These are phyloP conservation scores for Parochlus steinenii DNA, from an alignment of 2,888 invertebrate species.

Conservation along the genomic window DNA sequence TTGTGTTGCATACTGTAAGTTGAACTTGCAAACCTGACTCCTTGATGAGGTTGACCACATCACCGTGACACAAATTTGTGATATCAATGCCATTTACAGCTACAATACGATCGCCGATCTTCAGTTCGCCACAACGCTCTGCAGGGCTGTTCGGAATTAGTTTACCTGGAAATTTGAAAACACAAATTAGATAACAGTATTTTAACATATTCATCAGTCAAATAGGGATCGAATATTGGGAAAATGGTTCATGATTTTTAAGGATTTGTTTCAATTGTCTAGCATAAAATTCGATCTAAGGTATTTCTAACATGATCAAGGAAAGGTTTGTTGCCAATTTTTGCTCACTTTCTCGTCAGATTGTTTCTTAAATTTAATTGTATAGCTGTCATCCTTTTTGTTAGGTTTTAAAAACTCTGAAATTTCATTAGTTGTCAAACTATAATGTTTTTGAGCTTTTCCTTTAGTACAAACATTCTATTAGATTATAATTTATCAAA, in stretches of 20 bases:
- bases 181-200: not conserved
- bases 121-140: constrained; percentile 75
- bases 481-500: not conserved
- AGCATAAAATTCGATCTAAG: no score
- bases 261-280: no score
- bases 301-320: no score
- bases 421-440: not conserved
- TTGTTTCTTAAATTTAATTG: no score
- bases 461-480: not conserved
- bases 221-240: no score
- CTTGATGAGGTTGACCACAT: constrained; percentile 93
- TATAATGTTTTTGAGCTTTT: not conserved
- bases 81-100: constrained; percentile 90
- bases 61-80: constrained; percentile 82
- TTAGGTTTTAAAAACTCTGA: no score
- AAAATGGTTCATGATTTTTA: no score
- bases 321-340: no score
- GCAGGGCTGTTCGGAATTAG: constrained; percentile 93
- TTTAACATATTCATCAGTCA: not conserved
- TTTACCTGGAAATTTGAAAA: constrained; percentile 43
- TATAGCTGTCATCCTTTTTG: no score
- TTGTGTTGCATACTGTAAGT: constrained; percentile 44
- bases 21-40: constrained; percentile 87
- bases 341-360: no score
- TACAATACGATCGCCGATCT: constrained; percentile 88